These are phyloP conservation scores for Rhabdomys dilectus DNA, from an alignment of 2,113 vertebrate species.

Conservation along the genomic window DNA sequence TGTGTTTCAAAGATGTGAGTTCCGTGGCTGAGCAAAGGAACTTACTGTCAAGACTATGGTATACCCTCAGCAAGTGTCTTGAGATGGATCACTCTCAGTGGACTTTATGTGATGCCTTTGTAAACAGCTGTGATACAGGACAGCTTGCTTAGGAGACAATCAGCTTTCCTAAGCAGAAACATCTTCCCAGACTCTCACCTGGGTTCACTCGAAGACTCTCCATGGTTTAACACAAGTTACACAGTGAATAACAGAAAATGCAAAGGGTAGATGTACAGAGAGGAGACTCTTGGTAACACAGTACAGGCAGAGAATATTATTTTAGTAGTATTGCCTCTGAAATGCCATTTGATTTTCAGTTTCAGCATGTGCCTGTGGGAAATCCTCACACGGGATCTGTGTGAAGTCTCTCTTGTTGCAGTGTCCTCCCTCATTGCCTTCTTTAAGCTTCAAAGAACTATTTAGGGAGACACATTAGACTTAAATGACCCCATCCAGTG, in stretches of 20 bases:
- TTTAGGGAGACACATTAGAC: slow-evolving; percentile 18
- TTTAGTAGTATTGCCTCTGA: background rate
- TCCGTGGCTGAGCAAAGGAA: background rate
- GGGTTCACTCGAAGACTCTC: background rate
- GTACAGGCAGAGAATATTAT: background rate
- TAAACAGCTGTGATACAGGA: slow-evolving; percentile 9
- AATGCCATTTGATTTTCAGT: slow-evolving; percentile 46
- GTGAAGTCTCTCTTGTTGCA: slow-evolving; percentile 30
- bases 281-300: background rate
- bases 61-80: background rate
- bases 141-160: slow-evolving; percentile 27
- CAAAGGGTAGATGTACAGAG: background rate
- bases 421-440: background rate
- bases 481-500: slow-evolving; percentile 16
- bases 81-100: background rate
- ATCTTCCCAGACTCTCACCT: slow-evolving; percentile 7
- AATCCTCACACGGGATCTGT: background rate
- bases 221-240: background rate
- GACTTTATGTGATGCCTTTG: slow-evolving; percentile 21
- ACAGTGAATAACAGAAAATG: background rate
- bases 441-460: slow-evolving; percentile 32
- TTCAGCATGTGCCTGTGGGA: background rate
- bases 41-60: background rate
- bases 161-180: slow-evolving; percentile 13
- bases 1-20: slow-evolving; percentile 15